phyloP scores from a whole-genome alignment of 2,797 vertebrate species.

The Brachyalestes nurse region DNA sequence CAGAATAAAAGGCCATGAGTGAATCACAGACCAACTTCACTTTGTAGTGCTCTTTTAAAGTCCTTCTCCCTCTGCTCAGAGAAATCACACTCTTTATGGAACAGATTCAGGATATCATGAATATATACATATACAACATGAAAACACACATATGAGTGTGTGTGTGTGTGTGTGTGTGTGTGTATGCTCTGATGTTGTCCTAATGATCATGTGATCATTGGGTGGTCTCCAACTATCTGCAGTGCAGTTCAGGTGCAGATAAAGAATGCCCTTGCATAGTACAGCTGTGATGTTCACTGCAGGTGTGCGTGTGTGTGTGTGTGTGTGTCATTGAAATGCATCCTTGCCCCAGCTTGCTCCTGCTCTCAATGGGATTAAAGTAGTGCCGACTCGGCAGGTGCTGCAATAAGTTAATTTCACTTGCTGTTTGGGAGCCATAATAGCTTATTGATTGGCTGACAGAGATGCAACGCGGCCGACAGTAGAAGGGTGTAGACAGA shows the following conservation, averaged over 20 bases:
- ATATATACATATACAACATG: too few species aligned
- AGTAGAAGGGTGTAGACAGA: slow-evolving; percentile 64
- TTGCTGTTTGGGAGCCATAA: slow-evolving; percentile 77
- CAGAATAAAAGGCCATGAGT: too few species aligned
- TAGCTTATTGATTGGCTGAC: slow-evolving; percentile 84
- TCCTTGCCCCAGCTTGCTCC: slow-evolving; percentile 54
- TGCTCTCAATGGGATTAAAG: slow-evolving; percentile 73
- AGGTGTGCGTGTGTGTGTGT: slow-evolving; percentile 29
- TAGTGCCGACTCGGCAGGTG: slow-evolving; percentile 80
- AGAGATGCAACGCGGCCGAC: slow-evolving; percentile 70
- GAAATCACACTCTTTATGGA: too few species aligned
- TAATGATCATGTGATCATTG: too few species aligned
- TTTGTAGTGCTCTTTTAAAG: too few species aligned
- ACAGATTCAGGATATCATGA: too few species aligned
- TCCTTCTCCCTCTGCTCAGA: too few species aligned
- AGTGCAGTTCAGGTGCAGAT: slow-evolving; percentile 29
- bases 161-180: too few species aligned
- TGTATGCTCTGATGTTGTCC: too few species aligned
- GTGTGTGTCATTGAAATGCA: slow-evolving; percentile 59
- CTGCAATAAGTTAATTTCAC: slow-evolving; percentile 78
- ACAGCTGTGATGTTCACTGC: slow-evolving; percentile 30
- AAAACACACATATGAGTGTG: too few species aligned
- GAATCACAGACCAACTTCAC: too few species aligned
- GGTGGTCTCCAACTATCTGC: not conserved
- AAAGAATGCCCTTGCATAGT: slow-evolving; percentile 18